Percentiles rank a stretch among this genome's conserved stretches.
Evolutionary conservation across 2,113 vertebrate genomes (phyloP).

Genomic region (Epinephelus moara): DNA sequence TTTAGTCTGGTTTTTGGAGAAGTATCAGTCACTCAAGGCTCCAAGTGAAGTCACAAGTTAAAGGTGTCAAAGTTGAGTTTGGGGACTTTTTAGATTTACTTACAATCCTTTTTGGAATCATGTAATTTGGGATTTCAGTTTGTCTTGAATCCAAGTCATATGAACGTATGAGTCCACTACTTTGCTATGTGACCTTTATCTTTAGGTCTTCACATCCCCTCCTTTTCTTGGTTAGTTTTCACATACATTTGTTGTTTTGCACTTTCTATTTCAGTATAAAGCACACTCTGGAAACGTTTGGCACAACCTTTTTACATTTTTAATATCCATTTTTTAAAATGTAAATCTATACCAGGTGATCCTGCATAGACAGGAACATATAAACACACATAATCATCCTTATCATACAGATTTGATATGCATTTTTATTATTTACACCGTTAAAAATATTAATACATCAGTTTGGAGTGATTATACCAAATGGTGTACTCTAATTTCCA

Average conservation of each 20-base stretch:
- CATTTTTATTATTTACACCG: not conserved
- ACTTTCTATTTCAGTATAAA: not conserved
- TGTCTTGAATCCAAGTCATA: not conserved
- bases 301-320: not conserved
- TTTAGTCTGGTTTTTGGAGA: not conserved
- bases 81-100: not conserved
- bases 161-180: not conserved
- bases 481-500: not conserved
- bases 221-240: not conserved
- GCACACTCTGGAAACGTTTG: not conserved
- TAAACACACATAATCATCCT: not conserved
- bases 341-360: not conserved
- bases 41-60: not conserved
- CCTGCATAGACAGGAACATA: not conserved
- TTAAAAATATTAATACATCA: not conserved
- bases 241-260: not conserved
- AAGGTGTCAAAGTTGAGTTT: not conserved
- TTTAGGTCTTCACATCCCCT: not conserved
- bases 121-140: not conserved
- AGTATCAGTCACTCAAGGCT: constrained; percentile 5
- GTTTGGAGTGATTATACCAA: not conserved
- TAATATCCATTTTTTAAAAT: not conserved
- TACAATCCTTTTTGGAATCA: not conserved
- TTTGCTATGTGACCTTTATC: not conserved
- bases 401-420: not conserved